Evolutionary conservation across 2,113 vertebrate species (phyloP).

Genomic region (Mandrillus leucophaeus): DNA sequence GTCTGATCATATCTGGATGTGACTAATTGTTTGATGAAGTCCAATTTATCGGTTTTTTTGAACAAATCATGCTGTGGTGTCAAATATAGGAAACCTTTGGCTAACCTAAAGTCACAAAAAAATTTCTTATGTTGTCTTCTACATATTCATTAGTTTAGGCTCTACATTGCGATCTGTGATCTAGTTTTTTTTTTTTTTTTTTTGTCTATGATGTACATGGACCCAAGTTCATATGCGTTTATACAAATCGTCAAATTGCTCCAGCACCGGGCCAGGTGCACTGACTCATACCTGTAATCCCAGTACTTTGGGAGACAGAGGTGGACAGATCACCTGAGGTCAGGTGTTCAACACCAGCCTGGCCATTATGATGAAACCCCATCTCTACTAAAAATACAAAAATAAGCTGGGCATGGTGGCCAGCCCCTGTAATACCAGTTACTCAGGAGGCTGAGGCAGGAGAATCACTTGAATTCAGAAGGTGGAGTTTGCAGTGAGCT

Average conservation of each 20-base stretch:
- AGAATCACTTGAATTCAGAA: too few species aligned
- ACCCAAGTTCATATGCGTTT: background rate
- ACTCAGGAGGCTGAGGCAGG: too few species aligned
- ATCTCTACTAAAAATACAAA: too few species aligned
- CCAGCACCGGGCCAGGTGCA: too few species aligned
- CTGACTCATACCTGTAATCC: too few species aligned
- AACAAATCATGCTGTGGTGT: background rate
- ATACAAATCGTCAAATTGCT: background rate
- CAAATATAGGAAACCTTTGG: background rate
- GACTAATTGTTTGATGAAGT: background rate
- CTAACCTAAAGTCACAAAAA: background rate
- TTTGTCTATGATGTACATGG: background rate
- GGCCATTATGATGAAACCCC: too few species aligned
- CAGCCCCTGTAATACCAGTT: too few species aligned
- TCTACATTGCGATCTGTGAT: background rate
- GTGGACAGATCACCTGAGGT: too few species aligned
- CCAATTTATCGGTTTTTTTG: background rate
- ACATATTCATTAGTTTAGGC: background rate
- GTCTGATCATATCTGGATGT: background rate
- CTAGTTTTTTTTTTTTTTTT: background rate
- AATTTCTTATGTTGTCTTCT: background rate
- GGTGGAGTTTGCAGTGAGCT: too few species aligned
- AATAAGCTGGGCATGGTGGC: too few species aligned
- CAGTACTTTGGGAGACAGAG: too few species aligned
- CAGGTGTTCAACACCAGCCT: too few species aligned